Evolutionary conservation across 2,888 invertebrate genomes (phyloP), one percentile per base, ranked within the genome.

Genomic region (Drosophila flavopinicola): DNA sequence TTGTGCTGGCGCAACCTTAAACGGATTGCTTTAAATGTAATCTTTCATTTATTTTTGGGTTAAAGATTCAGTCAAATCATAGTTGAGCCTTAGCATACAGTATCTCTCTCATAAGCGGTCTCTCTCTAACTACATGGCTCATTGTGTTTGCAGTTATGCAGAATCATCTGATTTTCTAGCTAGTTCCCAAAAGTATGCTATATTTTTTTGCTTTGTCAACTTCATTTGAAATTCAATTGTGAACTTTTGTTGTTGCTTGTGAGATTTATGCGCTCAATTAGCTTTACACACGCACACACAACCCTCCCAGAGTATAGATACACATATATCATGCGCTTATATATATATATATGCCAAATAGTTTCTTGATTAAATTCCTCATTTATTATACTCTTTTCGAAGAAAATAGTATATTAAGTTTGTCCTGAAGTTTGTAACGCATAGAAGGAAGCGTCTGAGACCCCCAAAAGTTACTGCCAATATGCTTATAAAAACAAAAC

Each of bases 211-310:
- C 49, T 11, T 24, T 33, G 71, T 58, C 52, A 65, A 47, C 49
- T 38, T 39, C 41, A 51, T 66, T 66, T 51, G 48, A 17, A 37
- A 66, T 72, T 59, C 49, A 53, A 58, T 59, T 72, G 49, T 48
- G 54, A 59, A 39, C 47, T 15, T 54, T 51, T 66, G 44, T 25
- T 53, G 49, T 38, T 37, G 49, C 63, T 69, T 47, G 45, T 66
- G 72, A 37, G 39, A 66, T 32, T 66, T 42, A 33, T 32, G 9
- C 7, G 37, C 20, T 27, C 49, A 48, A 47, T 59, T 48, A 29
- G 11, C 27, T 44, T 30, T 11, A 13, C 10, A 59, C 29, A 15
- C 15, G 37, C 10, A 27, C 25, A 20, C n/a, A 7, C 10, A 7
- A 1, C 32, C 20, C 27, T 17, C 9, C 11, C 41, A 27, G 13